phyloP scores from a whole-genome alignment of 37 sponge, comb jelly and placozoan genomes.

The Cliona cf. orientalis region DNA sequence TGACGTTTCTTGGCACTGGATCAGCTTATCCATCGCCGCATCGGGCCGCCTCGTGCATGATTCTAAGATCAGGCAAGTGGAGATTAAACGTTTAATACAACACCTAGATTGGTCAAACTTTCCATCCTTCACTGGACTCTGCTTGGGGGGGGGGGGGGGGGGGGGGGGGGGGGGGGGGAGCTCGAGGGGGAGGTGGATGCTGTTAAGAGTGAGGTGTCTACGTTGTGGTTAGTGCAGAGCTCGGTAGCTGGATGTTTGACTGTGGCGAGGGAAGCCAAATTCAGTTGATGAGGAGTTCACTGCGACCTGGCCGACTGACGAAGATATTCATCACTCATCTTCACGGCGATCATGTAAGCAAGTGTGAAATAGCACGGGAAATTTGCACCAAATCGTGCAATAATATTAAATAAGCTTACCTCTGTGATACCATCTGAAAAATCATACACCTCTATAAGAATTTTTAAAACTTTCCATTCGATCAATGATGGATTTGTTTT shows the following conservation, averaged over 20 bases:
- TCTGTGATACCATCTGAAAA: background rate
- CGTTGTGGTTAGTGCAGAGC: conserved; percentile 25
- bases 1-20: conserved; percentile 91
- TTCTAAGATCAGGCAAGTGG: conserved; percentile 66
- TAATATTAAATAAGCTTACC: background rate
- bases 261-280: conserved; percentile 94
- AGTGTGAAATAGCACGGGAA: too few species aligned
- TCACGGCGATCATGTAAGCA: conserved; percentile 93
- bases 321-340: conserved; percentile 94
- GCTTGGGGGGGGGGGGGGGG: too few species aligned
- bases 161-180: too few species aligned
- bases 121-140: too few species aligned
- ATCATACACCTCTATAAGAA: too few species aligned
- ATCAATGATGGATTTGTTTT: too few species aligned
- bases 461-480: background rate
- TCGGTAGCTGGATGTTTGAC: conserved; percentile 91
- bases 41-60: conserved; percentile 81
- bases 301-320: conserved; percentile 75
- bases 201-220: too few species aligned
- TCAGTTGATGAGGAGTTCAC: conserved; percentile 84
- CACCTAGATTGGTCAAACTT: too few species aligned
- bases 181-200: too few species aligned
- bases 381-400: background rate
- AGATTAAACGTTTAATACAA: background rate
- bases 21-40: conserved; percentile 88